These are phyloP conservation scores for Halcyon malimbica DNA, from an alignment of 2,113 vertebrate species.

Conservation along the genomic window DNA sequence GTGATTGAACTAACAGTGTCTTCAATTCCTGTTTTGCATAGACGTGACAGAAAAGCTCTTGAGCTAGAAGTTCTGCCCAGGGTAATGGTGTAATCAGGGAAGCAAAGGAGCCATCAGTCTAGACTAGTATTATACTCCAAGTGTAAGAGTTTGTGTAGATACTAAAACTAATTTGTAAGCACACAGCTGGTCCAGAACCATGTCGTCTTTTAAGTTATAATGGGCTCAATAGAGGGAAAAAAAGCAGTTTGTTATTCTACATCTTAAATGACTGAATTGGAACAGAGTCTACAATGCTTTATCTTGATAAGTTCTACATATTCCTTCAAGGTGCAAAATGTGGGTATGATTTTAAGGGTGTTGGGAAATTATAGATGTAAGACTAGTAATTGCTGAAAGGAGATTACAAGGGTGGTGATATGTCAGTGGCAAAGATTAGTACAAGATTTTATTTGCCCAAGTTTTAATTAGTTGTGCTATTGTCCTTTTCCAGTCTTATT, in stretches of 20 bases:
- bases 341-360: neutral
- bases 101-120: neutral
- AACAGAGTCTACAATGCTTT: neutral
- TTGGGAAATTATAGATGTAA: neutral
- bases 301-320: neutral
- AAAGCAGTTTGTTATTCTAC: neutral
- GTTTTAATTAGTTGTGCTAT: conserved; percentile 8
- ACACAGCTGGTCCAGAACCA: neutral
- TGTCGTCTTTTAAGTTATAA: neutral
- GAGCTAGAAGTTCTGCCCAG: neutral
- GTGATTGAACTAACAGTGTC: neutral
- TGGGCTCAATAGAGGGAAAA: neutral
- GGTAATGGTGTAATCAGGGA: neutral
- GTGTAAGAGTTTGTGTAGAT: neutral
- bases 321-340: neutral
- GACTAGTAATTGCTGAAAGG: neutral
- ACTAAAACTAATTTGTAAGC: neutral
- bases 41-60: neutral
- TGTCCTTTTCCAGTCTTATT: neutral
- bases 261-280: neutral
- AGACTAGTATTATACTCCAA: neutral
- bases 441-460: neutral
- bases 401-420: neutral
- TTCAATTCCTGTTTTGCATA: neutral
- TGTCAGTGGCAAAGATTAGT: neutral